Evolutionary conservation across 2,888 invertebrate species (phyloP), one percentile per base, ranked within the genome.

Genomic region (Autographa gamma): DNA sequence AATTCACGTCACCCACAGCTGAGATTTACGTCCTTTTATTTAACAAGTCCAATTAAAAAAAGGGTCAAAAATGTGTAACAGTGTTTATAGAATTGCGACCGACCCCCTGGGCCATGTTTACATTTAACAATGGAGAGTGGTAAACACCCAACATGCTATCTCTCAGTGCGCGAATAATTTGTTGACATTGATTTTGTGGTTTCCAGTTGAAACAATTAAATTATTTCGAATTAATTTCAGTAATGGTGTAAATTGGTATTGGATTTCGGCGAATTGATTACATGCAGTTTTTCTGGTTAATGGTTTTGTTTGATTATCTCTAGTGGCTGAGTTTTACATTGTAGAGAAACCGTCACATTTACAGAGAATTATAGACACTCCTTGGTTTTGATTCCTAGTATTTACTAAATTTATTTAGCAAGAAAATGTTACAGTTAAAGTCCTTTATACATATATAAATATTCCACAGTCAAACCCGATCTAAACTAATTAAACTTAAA

Each of bases 181-280:
- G 81, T 65, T 72, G 70, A 79, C 71, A 76, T 80, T 81, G 80
- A 81, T 76, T 81, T 69, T 70, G 71, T 11, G 73, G 73, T 41
- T 59, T 48, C 56, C 18, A 62, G 66, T 73, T 60, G 13, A 81
- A 59, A 66, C 54, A 68, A 63, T 77, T 73, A 60, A 61, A 65
- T 63, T 58, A 48, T 60, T 63, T 65, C 16, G n/a, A n/a, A 63
- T 60, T 65, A 56, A 68, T 62, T 52, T 13, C 61, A 31, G 61
- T 14, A 31, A 64, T 9, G 13, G 25, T 54, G 31, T 58, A 11
- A 62, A 66, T 64, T 38, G 48, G 13, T 3, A 56, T 48, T 5
- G 0, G 14, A 9, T 9, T 59, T 58, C n/a, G 43, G 18, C 18
- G 54, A 18, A 11, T 54, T 18, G 9, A 54, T 54, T 54, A 54